Evolutionary conservation across 2,113 vertebrate genomes (phyloP).

Genomic region (Brevimyrus niger): DNA sequence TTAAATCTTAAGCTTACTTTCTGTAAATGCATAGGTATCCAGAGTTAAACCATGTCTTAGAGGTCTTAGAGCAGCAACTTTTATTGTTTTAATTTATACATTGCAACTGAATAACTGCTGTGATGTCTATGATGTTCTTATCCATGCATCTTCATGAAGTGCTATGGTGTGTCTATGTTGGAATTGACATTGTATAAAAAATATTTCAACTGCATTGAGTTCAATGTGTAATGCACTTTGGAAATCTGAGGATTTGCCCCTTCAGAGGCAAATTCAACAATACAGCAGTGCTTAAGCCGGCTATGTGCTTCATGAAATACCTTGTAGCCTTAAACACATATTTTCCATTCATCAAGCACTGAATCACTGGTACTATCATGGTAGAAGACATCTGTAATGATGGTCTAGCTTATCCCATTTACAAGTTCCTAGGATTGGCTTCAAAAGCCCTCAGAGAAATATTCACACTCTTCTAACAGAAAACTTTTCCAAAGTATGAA

Average conservation of each 20-base stretch:
- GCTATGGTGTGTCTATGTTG: background rate
- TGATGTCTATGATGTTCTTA: background rate
- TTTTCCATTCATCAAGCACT: background rate
- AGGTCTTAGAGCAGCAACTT: background rate
- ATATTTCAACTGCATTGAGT: background rate
- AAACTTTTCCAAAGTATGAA: background rate
- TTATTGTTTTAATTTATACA: background rate
- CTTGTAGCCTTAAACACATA: background rate
- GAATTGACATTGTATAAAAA: background rate
- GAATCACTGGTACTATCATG: background rate
- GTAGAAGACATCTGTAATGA: background rate
- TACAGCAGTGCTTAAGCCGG: background rate
- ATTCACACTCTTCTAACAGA: background rate
- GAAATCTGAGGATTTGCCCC: background rate
- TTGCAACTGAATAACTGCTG: background rate
- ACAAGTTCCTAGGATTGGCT: background rate
- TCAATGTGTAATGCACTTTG: background rate
- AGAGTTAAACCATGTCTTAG: too few species aligned
- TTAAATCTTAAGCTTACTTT: slow-evolving; percentile 29
- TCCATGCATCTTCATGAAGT: background rate
- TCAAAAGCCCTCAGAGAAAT: background rate
- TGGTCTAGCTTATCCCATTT: background rate
- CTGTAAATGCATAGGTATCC: slow-evolving; percentile 26
- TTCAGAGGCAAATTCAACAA: background rate
- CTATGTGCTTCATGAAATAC: background rate